Evolutionary conservation across 2,113 vertebrate species (phyloP).

Genomic region (Campylorhamphus procurvoides): DNA sequence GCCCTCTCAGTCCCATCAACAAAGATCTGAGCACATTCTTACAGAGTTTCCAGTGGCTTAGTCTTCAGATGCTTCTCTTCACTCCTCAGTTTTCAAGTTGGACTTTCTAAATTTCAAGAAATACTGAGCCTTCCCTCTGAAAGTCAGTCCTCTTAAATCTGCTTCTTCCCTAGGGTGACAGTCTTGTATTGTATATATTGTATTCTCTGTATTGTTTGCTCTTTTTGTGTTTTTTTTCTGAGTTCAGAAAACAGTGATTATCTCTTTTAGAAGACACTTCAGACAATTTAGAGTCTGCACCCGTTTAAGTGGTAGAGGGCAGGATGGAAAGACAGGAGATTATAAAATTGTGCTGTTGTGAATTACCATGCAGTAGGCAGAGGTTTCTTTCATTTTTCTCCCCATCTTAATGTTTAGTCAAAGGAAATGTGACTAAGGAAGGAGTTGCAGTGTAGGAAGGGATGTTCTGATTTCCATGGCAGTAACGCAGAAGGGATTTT

Average conservation of each 20-base stretch:
- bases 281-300: neutral
- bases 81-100: neutral
- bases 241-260: neutral
- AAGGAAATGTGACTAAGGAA: neutral
- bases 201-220: neutral
- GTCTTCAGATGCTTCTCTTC: neutral
- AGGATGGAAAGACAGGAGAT: neutral
- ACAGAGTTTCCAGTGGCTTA: neutral
- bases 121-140: neutral
- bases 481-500: neutral
- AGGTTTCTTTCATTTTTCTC: neutral
- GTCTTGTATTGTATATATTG: neutral
- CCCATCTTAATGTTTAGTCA: neutral
- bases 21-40: neutral
- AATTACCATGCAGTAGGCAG: neutral
- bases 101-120: neutral
- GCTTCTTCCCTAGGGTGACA: neutral
- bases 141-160: neutral
- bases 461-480: neutral
- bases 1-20: neutral
- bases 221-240: neutral
- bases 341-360: neutral
- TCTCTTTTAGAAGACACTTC: neutral
- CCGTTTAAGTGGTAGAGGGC: neutral
- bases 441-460: neutral